phyloP scores from a whole-genome alignment of 2,113 vertebrate species.

The Alces alces region DNA sequence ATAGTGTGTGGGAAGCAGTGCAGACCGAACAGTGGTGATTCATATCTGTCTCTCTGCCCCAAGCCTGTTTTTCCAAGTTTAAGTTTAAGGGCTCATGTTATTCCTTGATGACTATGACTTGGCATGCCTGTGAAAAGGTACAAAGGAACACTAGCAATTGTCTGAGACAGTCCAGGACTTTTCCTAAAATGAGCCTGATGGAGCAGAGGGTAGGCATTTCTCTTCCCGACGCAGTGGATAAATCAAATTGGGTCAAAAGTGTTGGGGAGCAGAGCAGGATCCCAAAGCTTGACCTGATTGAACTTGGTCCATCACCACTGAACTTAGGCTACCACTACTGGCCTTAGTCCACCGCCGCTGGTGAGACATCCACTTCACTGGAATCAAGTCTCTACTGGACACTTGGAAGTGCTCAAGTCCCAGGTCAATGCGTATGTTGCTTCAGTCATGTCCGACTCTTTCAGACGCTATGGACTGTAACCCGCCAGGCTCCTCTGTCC shows the following conservation, averaged over 20 bases:
- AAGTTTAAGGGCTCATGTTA: neutral
- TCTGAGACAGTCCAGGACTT: neutral
- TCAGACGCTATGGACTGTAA: neutral
- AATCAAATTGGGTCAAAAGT: neutral
- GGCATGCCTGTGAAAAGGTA: neutral
- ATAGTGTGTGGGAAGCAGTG: fast-evolving
- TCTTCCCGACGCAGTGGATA: neutral
- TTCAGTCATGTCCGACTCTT: neutral
- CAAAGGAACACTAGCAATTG: neutral
- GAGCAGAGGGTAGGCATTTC: fast-evolving
- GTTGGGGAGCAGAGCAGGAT: no score
- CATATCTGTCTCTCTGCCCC: neutral
- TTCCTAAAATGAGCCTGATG: neutral
- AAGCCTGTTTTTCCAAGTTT: neutral
- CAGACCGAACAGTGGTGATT: neutral
- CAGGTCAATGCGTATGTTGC: neutral
- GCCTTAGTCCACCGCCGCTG: neutral
- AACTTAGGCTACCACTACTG: no score
- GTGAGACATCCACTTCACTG: neutral
- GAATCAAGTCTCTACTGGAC: neutral
- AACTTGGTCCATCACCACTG: fast-evolving
- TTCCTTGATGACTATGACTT: neutral
- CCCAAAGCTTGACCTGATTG: no score
- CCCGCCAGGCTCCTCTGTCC: neutral
- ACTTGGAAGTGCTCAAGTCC: neutral